These are phyloP conservation scores for Eurystomus gularis DNA, from an alignment of 2,113 vertebrate genomes.

Conservation along the genomic window DNA sequence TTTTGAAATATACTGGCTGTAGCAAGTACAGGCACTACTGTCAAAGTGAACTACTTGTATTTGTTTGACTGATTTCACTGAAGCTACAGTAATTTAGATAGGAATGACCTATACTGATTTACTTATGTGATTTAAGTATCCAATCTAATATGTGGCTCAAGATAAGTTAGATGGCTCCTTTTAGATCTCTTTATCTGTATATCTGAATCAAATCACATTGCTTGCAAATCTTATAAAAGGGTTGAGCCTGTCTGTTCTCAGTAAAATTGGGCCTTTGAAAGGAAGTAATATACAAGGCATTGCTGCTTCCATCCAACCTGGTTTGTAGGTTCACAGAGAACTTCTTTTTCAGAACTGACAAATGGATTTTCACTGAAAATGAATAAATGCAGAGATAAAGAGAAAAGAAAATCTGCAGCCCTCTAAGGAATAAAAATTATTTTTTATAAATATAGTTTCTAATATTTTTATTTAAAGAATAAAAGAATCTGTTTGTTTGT, in stretches of 20 bases:
- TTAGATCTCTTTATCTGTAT: not conserved
- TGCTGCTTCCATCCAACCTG: not conserved
- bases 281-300: not conserved
- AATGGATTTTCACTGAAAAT: not conserved
- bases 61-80: not conserved
- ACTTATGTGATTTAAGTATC: not conserved
- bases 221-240: not conserved
- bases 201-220: not conserved
- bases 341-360: not conserved
- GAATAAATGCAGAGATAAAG: not conserved
- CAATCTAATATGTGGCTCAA: not conserved
- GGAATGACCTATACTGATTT: constrained; percentile 22
- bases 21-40: not conserved
- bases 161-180: not conserved
- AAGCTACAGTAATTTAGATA: not conserved
- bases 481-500: accelerated
- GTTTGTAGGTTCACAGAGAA: not conserved
- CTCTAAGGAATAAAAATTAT: not conserved
- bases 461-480: not conserved
- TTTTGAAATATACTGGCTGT: not conserved
- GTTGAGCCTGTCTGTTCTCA: not conserved
- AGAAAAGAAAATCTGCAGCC: not conserved
- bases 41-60: not conserved
- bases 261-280: not conserved
- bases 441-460: not conserved